Base-by-base conservation (phyloP, 2,797 vertebrate species). In the Anomalospiza imberbis region DNA sequence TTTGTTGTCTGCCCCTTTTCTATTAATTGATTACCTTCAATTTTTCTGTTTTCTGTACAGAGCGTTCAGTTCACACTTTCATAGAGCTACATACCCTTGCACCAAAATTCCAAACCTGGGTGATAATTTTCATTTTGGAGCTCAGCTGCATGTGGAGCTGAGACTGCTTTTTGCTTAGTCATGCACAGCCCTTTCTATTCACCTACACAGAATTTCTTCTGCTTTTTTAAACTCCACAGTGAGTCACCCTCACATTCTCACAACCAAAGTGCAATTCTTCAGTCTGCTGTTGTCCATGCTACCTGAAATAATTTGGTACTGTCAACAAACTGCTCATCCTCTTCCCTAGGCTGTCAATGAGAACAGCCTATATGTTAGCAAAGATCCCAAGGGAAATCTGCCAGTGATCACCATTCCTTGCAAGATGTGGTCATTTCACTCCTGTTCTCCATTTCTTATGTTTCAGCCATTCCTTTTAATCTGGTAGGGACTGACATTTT, bases 251-350 rank as follows among this genome's bases (percentile, higher is more conserved):
- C 45, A 15, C 20, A 25, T 62, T 85, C 82, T 68, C 3, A 2
- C 68, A 57, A 55, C 18, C 38, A 71, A 50, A 85, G 28, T 47
- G 45, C 28, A 72, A 48, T 85, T 88, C 65, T 80, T 93, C 72
- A 78, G 48, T 32, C n/a, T 92, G 50, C 47, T 54, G 50, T 61
- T 67, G n/a, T 65, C 70, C 62, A 42, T 88, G 53, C 31, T 85
- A 81, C 61, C 50, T 68, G 73, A 74, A 88, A 71, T 65, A 68
- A 95, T 68, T 84, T 45, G 66, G 79, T 72, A 58, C 28, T 88
- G 68, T 88, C 76, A 96, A 91, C 22, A 34, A 83, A 80, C 70
- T 58, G 68, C 54, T 94, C 76, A 71, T 78, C 65, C 82, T 87
- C 47, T 42, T 83, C 54, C 65, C 68, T 32, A 71, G 47, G 44